Evolutionary conservation across 2,888 invertebrate species (phyloP).

Genomic region (Desoria tigrina): DNA sequence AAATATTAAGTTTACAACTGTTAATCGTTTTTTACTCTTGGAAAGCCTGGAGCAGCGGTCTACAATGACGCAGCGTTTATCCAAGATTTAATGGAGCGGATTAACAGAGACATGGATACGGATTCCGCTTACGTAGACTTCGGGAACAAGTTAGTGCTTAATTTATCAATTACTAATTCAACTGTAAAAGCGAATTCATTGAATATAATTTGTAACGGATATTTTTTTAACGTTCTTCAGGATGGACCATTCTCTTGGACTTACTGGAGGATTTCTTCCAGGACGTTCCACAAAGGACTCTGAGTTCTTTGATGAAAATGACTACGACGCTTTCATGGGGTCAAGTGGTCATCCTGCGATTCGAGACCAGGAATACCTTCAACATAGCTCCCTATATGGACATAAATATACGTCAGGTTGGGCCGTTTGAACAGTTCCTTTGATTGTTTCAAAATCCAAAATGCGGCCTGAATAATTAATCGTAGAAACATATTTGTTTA

Average conservation of each 20-base stretch:
- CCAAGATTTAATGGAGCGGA: conserved; percentile 51
- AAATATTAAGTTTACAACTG: not conserved
- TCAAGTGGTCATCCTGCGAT: conserved; percentile 74
- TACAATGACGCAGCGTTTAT: conserved; percentile 45
- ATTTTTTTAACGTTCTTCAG: conserved; percentile 19
- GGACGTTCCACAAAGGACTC: conserved; percentile 50
- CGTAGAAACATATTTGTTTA: no score
- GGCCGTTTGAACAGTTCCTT: not conserved
- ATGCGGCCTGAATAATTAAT: no score
- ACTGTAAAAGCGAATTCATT: not conserved
- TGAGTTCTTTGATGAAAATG: conserved; percentile 58
- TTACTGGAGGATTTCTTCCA: conserved; percentile 41
- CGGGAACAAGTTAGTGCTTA: conserved; percentile 43
- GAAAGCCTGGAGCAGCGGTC: conserved; percentile 33
- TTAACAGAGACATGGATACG: conserved; percentile 47
- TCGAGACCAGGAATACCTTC: conserved; percentile 83
- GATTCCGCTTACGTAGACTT: conserved; percentile 44
- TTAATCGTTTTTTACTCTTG: not conserved
- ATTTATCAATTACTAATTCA: no score
- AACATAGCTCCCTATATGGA: conserved; percentile 77
- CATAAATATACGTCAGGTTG: conserved; percentile 61
- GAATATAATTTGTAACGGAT: conserved; percentile 8
- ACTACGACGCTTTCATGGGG: conserved; percentile 72
- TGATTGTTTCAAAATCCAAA: not conserved
- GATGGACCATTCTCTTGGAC: conserved; percentile 40